A percentile compares a stretch with the other conserved stretches of the same genome.
Conservation (phyloP, 2,797 vertebrate species). For the Enteromius treurensis region DNA sequence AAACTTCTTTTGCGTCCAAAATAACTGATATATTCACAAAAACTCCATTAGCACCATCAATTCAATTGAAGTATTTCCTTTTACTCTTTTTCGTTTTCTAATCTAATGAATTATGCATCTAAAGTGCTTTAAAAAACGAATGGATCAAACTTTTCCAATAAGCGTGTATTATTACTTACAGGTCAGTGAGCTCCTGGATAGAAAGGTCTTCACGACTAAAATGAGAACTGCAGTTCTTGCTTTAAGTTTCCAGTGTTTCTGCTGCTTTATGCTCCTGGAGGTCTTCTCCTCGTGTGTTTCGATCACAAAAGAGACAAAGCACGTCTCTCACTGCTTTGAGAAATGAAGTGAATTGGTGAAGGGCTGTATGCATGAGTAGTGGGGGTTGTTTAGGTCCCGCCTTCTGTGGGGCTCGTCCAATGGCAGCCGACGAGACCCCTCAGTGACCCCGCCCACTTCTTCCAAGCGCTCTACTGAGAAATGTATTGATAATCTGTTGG, state of each 20-base stretch:
- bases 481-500: background rate
- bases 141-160: background rate
- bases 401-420: constrained; percentile 21
- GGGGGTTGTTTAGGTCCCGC: constrained; percentile 51
- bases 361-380: background rate
- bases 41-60: background rate
- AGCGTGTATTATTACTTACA: constrained; percentile 20
- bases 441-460: background rate
- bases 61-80: background rate
- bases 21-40: background rate
- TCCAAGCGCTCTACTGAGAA: background rate
- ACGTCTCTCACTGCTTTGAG: constrained; percentile 8
- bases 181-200: background rate
- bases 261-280: background rate
- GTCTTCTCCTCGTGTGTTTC: constrained; percentile 16
- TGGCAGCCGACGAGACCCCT: background rate
- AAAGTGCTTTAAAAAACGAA: background rate
- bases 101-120: background rate
- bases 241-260: constrained; percentile 1
- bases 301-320: constrained; percentile 17
- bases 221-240: background rate
- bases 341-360: constrained; percentile 17
- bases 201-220: background rate
- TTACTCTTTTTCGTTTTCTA: background rate
- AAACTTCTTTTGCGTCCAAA: background rate